These are phyloP conservation scores for Teinopalpus imperialis DNA, from an alignment of 2,888 invertebrate genomes.

Conservation along the genomic window DNA sequence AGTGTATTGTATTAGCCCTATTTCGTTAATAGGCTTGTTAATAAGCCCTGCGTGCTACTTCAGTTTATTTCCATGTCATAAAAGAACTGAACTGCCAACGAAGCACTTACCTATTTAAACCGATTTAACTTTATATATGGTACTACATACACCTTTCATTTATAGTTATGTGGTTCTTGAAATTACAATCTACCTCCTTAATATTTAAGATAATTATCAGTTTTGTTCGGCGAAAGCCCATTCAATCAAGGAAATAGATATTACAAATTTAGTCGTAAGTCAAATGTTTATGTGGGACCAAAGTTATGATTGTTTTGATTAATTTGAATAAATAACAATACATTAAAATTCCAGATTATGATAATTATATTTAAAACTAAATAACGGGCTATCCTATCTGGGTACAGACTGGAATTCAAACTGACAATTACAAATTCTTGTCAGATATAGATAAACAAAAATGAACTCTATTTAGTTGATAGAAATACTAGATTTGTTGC, in stretches of 20 bases:
- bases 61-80: constrained; percentile 28
- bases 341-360: constrained; percentile 7
- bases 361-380: neutral
- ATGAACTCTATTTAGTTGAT: constrained; percentile 16
- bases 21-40: constrained; percentile 53
- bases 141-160: constrained; percentile 55
- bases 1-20: constrained; percentile 59
- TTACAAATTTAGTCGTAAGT: constrained; percentile 33
- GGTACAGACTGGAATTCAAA: neutral
- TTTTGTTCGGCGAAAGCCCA: constrained; percentile 46
- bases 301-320: constrained; percentile 47
- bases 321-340: constrained; percentile 10
- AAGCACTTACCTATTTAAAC: constrained; percentile 46
- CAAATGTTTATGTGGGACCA: constrained; percentile 53
- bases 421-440: constrained; percentile 5
- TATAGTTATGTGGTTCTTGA: constrained; percentile 65
- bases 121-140: constrained; percentile 29
- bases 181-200: constrained; percentile 81
- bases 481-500: constrained; percentile 19
- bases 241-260: constrained; percentile 42
- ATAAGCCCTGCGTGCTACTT: constrained; percentile 65
- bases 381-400: neutral
- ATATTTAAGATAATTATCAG: constrained; percentile 60
- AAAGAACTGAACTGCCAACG: constrained; percentile 29
- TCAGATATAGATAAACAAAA: constrained; percentile 11